Evolutionary conservation across 2,888 invertebrate species (phyloP), one percentile per base, ranked within the genome.

Genomic region (Brassicogethes aeneus): DNA sequence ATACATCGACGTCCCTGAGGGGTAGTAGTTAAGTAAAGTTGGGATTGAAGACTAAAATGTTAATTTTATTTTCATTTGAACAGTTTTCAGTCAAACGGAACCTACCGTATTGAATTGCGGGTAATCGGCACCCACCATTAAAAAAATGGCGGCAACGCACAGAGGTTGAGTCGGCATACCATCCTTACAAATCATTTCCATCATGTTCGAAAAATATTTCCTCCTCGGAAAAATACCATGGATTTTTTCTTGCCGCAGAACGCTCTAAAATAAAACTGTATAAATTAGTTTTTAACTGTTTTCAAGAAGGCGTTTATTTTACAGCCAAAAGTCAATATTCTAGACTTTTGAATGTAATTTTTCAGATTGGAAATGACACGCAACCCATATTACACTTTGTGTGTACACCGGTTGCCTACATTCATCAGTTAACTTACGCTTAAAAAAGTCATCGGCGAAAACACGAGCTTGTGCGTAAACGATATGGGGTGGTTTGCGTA

Each of bases 81-180:
- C 12, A 10, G 12, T 5, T 32, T 12, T 10, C 3, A 3, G 10
- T 32, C 14, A 10, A 10, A 10, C 5, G 5, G 13, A 32, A 40
- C 59, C 57, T 53, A 79, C 79, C 46, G 68, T 65, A 57, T 82
- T 80, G 15, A 80, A 59, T 55, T 79, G 75, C 2, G 65, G 62
- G 5, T 66, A 64, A 60, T 75, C 75, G 35, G 71, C 72, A 2
- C 85, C 85, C 14, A 70, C 70, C 0, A 77, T 58, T 17, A 80
- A 52, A 54, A 82, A 81, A 33, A 82, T 54, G 1, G 75, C 45
- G 47, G 77, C 74, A 42, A 72, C 68, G 60, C 84, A 85, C 0
- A 82, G 35, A 2, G 69, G 59, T 43, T 73, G 71, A 0, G 71
- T 61, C 1, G 70, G 51, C 0, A 68, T 62, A 2, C 65, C 66